phyloP scores from a whole-genome alignment of 2,888 invertebrate genomes.

The Cephus pygmeus region DNA sequence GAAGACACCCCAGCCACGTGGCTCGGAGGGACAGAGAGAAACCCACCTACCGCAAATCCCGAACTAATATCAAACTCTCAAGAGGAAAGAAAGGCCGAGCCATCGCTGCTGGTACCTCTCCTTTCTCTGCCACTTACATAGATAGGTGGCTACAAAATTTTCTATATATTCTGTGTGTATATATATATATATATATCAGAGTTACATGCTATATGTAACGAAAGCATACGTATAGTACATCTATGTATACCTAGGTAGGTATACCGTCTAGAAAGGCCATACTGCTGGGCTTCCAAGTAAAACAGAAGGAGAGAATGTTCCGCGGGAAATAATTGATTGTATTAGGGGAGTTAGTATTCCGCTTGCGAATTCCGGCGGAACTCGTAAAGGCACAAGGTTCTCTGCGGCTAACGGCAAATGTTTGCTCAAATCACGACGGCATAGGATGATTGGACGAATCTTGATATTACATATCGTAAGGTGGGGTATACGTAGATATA shows the following conservation, averaged over 20 bases:
- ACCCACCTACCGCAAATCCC: conserved; percentile 35
- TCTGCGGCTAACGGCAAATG: conserved; percentile 48
- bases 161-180: not conserved
- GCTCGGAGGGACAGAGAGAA: not conserved
- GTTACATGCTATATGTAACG: not conserved
- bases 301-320: conserved; percentile 57
- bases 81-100: conserved; percentile 42
- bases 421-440: conserved; percentile 56
- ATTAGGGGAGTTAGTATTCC: conserved; percentile 63
- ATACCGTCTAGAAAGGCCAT: conserved; percentile 1
- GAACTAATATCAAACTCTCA: conserved; percentile 61
- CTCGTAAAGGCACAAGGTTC: conserved; percentile 12
- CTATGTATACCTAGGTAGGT: conserved; percentile 1
- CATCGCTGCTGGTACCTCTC: conserved; percentile 11
- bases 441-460: conserved; percentile 27
- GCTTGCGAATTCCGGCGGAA: conserved; percentile 46
- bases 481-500: not conserved
- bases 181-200: not conserved
- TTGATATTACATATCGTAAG: conserved; percentile 20
- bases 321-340: conserved; percentile 63
- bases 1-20: conserved; percentile 36
- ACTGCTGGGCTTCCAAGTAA: conserved; percentile 41
- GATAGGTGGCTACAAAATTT: not conserved
- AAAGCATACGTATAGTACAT: not conserved
- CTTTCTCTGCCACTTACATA: not conserved